These are phyloP conservation scores for Hippopotamus amphibius DNA, from an alignment of 2,113 vertebrate genomes.

Conservation along the genomic window DNA sequence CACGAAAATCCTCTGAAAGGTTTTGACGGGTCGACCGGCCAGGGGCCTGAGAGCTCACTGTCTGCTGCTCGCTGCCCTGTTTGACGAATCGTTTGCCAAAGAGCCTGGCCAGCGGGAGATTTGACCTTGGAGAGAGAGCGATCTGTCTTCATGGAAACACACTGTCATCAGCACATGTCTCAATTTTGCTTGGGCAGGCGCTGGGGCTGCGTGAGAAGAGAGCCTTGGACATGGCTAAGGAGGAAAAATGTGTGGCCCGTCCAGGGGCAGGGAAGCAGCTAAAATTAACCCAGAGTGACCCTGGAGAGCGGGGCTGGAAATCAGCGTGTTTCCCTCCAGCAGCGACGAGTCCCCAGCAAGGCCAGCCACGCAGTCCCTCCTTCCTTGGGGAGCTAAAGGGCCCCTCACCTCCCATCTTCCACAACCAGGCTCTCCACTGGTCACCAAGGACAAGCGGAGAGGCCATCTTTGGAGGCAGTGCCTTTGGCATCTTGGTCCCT, in stretches of 20 bases:
- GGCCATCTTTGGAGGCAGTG: background rate
- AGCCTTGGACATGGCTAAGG: constrained; percentile 85
- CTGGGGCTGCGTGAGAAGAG: constrained; percentile 76
- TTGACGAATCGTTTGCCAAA: constrained; percentile 86
- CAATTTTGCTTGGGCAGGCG: constrained; percentile 86
- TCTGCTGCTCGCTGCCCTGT: constrained; percentile 81
- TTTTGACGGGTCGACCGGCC: constrained; percentile 71
- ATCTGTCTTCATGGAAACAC: constrained; percentile 89
- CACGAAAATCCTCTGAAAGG: constrained; percentile 68
- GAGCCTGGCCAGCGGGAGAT: constrained; percentile 80
- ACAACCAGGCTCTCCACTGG: constrained; percentile 3
- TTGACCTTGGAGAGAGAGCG: constrained; percentile 88
- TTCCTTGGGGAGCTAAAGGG: constrained; percentile 32
- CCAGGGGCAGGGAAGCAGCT: constrained; percentile 72
- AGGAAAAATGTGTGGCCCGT: constrained; percentile 85
- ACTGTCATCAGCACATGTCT: constrained; percentile 85
- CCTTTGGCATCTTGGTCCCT: background rate
- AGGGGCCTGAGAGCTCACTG: constrained; percentile 78
- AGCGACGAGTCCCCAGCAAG: background rate
- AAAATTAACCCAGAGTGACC: constrained; percentile 82
- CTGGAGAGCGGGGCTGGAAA: constrained; percentile 58
- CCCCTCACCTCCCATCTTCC: constrained; percentile 69
- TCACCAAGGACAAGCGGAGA: constrained; percentile 68
- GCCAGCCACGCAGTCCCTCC: background rate
- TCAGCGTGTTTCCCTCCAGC: constrained; percentile 62